Evolutionary conservation across 2,113 vertebrate genomes (phyloP).

Genomic region (Phyllopteryx taeniolatus): DNA sequence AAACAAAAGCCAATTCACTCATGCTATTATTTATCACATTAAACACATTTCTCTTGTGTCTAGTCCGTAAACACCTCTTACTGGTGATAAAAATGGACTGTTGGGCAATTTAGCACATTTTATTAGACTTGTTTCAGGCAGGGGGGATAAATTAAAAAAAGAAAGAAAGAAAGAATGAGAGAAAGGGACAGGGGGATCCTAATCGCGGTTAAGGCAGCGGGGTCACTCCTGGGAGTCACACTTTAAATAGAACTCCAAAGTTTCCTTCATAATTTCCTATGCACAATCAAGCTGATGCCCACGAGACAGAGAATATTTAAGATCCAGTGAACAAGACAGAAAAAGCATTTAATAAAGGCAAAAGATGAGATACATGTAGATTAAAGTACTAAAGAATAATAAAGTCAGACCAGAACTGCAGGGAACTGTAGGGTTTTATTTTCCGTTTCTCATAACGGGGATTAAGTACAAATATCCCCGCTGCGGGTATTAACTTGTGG

Average conservation of each 20-base stretch:
- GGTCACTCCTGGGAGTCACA: slow-evolving; percentile 57
- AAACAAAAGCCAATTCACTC: slow-evolving; percentile 7
- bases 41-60: slow-evolving; percentile 43
- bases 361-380: slow-evolving; percentile 57
- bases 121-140: slow-evolving; percentile 50
- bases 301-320: slow-evolving; percentile 66
- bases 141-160: slow-evolving; percentile 24
- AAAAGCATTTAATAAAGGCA: slow-evolving; percentile 69
- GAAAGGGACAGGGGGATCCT: slow-evolving; percentile 30
- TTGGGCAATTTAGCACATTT: slow-evolving; percentile 55
- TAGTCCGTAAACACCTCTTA: slow-evolving; percentile 40
- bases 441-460: slow-evolving; percentile 50
- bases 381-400: slow-evolving; percentile 62
- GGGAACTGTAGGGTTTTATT: slow-evolving; percentile 62
- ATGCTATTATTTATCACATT: slow-evolving; percentile 31
- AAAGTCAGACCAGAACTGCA: slow-evolving; percentile 47
- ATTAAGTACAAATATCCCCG: slow-evolving; percentile 62
- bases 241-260: slow-evolving; percentile 70
- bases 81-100: slow-evolving; percentile 39
- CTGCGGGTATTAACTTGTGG: slow-evolving; percentile 51
- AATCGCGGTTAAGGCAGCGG: slow-evolving; percentile 59
- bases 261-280: slow-evolving; percentile 72
- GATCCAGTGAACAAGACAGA: slow-evolving; percentile 65
- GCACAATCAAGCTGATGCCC: slow-evolving; percentile 70
- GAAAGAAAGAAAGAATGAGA: slow-evolving; percentile 31